Base-by-base conservation (phyloP, 2,888 invertebrate species). In the Mythimna impura region DNA sequence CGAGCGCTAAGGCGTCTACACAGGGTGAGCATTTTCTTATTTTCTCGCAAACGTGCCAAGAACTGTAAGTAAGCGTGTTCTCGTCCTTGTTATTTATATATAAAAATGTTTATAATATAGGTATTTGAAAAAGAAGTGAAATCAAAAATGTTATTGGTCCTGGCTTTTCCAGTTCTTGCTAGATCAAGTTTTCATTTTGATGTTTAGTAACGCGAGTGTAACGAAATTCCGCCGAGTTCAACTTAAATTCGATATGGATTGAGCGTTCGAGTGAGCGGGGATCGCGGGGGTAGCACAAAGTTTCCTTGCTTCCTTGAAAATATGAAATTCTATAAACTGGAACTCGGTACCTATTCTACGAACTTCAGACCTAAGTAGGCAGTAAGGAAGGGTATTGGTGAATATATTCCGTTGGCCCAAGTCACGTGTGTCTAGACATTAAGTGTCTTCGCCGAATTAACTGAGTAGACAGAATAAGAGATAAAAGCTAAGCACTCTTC, bases 11-110 rank as follows among this genome's bases (percentile, higher is more conserved):
- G 92, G 93, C 93, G 93, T 88, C 87, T 93, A 93, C 91, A 93
- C 89, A 93, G 95, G 93, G 94, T 93, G 95, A 94, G 93, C 93
- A 94, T 95, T 94, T 94, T 95, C 95, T 95, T 95, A 95, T 96
- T 95, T 93, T 91, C 93, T 90, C 89, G 89, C 90, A 94, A 90
- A 95, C 95, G 96, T 96, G 96, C 95, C 94, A 93, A 93, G 95
- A 95, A 95, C 94, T 91, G 93, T 94, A 94, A 95, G 94, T 92
- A 91, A 87, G 90, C 87, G 89, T 89, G 86, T 89, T 88, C 85
- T 85, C 87, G 87, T 87, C 87, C 87, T 89, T 90, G 83, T 87
- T 88, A 84, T 88, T 89, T 85, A 86, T 84, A 80, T 73, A 82
- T 81, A 87, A 89, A 85, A 88, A 88, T 68, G 34, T 65, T 68